Evolutionary conservation across 2,888 invertebrate genomes (phyloP).

Genomic region (Pandemis heparana): DNA sequence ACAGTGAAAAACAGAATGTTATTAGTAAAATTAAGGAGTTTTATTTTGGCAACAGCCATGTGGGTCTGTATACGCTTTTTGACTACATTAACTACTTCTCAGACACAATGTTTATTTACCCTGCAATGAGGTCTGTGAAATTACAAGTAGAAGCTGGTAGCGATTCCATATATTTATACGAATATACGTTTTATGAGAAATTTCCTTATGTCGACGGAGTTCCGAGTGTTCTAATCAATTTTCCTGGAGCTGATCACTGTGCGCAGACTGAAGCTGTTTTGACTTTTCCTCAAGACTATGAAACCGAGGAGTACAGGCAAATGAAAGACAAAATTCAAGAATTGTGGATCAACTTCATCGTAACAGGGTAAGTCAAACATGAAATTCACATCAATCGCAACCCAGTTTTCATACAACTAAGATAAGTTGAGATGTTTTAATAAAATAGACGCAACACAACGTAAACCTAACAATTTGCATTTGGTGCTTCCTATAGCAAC

Average conservation of each 20-base stretch:
- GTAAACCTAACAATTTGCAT: no score
- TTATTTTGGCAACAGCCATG: constrained; percentile 6
- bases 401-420: no score
- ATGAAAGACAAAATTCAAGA: not conserved
- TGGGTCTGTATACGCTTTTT: constrained; percentile 3
- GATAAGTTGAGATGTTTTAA: no score
- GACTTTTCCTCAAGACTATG: constrained; percentile 35
- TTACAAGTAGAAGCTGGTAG: constrained; percentile 5
- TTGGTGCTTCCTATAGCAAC: no score
- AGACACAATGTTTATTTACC: constrained; percentile 2
- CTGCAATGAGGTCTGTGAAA: not conserved
- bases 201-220: not conserved
- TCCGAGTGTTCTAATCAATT: constrained; percentile 41
- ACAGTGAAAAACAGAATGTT: constrained; percentile 19
- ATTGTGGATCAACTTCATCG: constrained; percentile 2
- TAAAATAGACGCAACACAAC: no score
- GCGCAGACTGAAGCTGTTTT: constrained; percentile 53
- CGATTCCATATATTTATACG: constrained; percentile 7
- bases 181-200: constrained; percentile 2
- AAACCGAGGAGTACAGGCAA: constrained; percentile 2
- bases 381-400: no score
- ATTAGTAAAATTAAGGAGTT: not conserved
- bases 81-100: constrained; percentile 2
- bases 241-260: constrained; percentile 56
- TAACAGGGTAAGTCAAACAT: not conserved